A percentile compares a stretch with the other conserved stretches of the same genome.
Evolutionary conservation across 2,888 invertebrate species (phyloP).

Genomic region (Keiferia lycopersicella): DNA sequence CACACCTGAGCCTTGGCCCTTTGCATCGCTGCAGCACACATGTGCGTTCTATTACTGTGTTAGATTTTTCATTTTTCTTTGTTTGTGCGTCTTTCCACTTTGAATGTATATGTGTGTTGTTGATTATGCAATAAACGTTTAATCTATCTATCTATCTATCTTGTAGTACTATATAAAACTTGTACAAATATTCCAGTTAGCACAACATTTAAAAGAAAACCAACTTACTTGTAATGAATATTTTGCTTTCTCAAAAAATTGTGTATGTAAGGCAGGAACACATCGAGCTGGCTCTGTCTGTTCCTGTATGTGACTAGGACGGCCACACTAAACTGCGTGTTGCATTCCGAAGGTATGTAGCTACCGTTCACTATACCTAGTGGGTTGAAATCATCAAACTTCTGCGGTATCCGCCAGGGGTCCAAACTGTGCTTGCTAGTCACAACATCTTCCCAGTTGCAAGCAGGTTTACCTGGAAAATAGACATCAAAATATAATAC

Average conservation of each 20-base stretch:
- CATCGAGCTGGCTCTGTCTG: conserved; percentile 86
- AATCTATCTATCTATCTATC: too few species aligned
- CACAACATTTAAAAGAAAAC: not conserved
- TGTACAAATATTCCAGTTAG: too few species aligned
- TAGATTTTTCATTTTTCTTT: too few species aligned
- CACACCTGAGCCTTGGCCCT: too few species aligned
- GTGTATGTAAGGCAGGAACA: conserved; percentile 93
- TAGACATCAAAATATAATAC: not conserved
- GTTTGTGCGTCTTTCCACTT: too few species aligned
- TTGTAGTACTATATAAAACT: too few species aligned
- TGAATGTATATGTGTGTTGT: too few species aligned
- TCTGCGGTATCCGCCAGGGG: conserved; percentile 40
- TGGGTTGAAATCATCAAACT: conserved; percentile 45
- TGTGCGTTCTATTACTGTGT: too few species aligned
- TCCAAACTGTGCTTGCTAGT: conserved; percentile 44
- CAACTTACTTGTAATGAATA: conserved; percentile 87
- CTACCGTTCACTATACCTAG: conserved; percentile 42
- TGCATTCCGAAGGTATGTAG: conserved; percentile 47
- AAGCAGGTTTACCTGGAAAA: conserved; percentile 43
- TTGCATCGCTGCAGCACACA: too few species aligned
- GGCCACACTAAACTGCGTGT: conserved; percentile 82
- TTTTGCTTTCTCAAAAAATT: conserved; percentile 90
- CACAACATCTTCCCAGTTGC: conserved; percentile 59
- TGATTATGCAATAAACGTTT: too few species aligned
- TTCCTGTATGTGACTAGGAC: conserved; percentile 90